Evolutionary conservation across 2,113 vertebrate genomes (phyloP), one percentile per base, ranked within the genome.

Genomic region (Boleophthalmus pectinirostris): DNA sequence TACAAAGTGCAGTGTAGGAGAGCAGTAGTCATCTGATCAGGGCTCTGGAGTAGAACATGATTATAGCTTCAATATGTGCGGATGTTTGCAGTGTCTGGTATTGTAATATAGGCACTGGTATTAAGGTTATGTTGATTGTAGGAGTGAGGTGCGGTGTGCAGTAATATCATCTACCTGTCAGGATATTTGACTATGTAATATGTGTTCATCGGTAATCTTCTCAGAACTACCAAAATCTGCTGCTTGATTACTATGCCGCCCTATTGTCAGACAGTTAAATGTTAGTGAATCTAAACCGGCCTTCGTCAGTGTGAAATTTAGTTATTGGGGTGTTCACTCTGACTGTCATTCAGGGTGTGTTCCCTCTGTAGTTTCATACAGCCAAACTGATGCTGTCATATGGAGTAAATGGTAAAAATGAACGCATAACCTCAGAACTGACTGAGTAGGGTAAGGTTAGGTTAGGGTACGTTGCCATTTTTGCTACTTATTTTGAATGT

Each of bases 11-110:
- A 38, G 80, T 75, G 51, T 43, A 70, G 33, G 53, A 35, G 66
- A 77, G 67, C 77, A 53, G 67, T 46, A 18, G 21, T 60, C 58
- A 64, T 77, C 71, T 60, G 73, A 72, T 80, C 74, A 60, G 80
- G 66, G 21, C 43, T 43, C 61, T 25, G 12, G 72, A 64, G 38
- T 49, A 56, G 49, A 38, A 3, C 54, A 79, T 79, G 14, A 29
- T 77, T 78, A 75, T 38, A 64, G 29, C 25, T 25, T 16, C 66
- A 76, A 69, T 43, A 54, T 21, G 51, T 70, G 35, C 24, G 38
- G 66, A 66, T 43, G 66, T 61, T 47, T 64, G 61, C 33, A n/a
- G 33, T 38, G 20, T n/a, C 9, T 38, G 33, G 20, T 64, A 43
- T 64, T 43, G 38, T 3, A n/a, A 38, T 21, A 38, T 16, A 35